Base-by-base conservation (phyloP, 2,888 invertebrate genomes). In the Watsonalla binaria region DNA sequence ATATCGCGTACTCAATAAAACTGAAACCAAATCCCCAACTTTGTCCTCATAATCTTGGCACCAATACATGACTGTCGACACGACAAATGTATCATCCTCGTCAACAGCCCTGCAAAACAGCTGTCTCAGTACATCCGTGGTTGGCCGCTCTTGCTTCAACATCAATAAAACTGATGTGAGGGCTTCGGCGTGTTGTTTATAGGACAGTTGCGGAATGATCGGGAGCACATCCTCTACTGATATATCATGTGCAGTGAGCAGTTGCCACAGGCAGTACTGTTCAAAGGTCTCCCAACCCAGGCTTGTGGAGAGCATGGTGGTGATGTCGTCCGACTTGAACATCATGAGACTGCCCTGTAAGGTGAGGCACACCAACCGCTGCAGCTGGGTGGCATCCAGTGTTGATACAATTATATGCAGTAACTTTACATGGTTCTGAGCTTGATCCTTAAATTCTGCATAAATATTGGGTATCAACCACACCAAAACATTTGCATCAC, bases 271-370 rank as follows among this genome's bases (percentile, higher is more conserved):
- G 82, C 98, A 98, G 80, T 97, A 95, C 84, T 99, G 99, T 83
- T 99, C 99, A 70, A 98, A 97, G 2, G 98, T 98, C 86, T 99
- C 99, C 97, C 99, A 99, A 55, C 94, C 93, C 54, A 99, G 91
- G 73, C 97, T 98, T 47, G 95, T 94, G 58, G 95, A 95, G 66
- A 96, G 84, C 81, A 96, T 92, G 46, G 93, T 91, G 55, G 94
- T 93, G 47, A 96, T 92, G 54, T 94, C 95, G 66, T 96, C 96
- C 46, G 92, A 93, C 77, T 95, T 96, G 66, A 96, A 94, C 93
- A 96, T 96, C 74, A 94, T 94, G 58, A 96, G 84, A 72, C 95
- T 96, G 53, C 97, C 97, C 86, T 98, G 97, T 70, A 98, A 92
- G 61, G 98, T 96, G 76, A 96, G 94, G 83, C 97, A 98, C 60